Base-by-base conservation (phyloP, 2,888 invertebrate genomes). In the Agrochola macilenta region DNA sequence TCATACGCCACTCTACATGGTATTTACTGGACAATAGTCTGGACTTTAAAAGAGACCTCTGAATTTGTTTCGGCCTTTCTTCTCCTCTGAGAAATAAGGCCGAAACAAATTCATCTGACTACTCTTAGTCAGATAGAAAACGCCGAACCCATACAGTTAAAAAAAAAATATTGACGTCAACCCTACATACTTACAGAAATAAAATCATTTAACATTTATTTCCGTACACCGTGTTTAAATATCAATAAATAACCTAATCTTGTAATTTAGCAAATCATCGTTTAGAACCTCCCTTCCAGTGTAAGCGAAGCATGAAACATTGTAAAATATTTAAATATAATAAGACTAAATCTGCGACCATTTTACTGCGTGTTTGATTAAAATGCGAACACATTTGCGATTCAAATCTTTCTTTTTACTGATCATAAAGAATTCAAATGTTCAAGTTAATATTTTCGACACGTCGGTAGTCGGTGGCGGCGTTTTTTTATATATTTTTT, bases 391-490 rank as follows among this genome's bases (percentile, higher is more conserved):
- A 94, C 94, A 96, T 96, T 96, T 95, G 95, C 92, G 93, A 96
- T 96, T 96, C 95, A 95, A 95, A 96, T 96, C 94, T 93, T 94
- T 93, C 93, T 94, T 95, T 95, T 95, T 95, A 95, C 96, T 94
- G 95, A 95, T 95, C 96, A 95, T 96, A 95, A 96, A 95, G 94
- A 94, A 96, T 96, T 96, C 95, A 96, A 96, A 96, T 95, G 93
- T 89, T 91, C 91, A 90, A 93, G 94, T 95, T 95, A 95, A 96
- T 95, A 96, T 96, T 95, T 95, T 93, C 93, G 94, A 94, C 95
- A 95, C 95, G 95, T 95, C 91, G 91, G 60, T 89, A 88, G 83
- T 87, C 89, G 89, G 91, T 90, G 89, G 91, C 78, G 71, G 57
- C 69, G 20, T 89, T 89, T 93, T 93, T 92, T 69, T 49, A 9